phyloP scores from a whole-genome alignment of 2,113 vertebrate species.

The Notechis scutatus region DNA sequence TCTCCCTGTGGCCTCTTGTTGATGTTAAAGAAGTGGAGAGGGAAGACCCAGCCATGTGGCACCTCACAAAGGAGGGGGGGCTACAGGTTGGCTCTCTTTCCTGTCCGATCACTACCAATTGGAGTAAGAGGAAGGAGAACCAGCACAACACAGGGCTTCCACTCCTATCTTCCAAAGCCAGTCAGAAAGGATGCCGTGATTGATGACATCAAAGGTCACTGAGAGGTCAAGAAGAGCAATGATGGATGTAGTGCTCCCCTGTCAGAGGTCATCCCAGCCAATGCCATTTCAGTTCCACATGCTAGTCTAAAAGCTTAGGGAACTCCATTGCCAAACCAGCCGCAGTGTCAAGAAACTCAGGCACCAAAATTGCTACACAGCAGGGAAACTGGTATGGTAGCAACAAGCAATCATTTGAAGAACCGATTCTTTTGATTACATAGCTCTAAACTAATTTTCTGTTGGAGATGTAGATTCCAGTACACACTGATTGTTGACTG shows the following conservation, averaged over 20 bases:
- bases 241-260: neutral
- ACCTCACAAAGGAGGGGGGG: too few relatives aligned
- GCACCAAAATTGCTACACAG: neutral
- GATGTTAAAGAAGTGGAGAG: neutral
- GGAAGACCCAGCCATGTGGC: neutral
- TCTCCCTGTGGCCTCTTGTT: neutral
- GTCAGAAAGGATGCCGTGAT: neutral
- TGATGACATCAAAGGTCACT: neutral
- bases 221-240: neutral
- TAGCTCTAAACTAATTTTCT: neutral
- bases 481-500: neutral
- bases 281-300: neutral
- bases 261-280: neutral
- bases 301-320: neutral
- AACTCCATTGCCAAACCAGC: neutral
- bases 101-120: neutral
- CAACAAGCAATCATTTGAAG: neutral
- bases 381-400: neutral
- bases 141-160: neutral
- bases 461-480: neutral
- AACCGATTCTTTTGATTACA: neutral
- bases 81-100: neutral
- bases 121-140: neutral
- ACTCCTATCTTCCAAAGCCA: neutral
- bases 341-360: neutral